Evolutionary conservation across 2,797 vertebrate species (phyloP).

Genomic region (Alfaro cultratus): DNA sequence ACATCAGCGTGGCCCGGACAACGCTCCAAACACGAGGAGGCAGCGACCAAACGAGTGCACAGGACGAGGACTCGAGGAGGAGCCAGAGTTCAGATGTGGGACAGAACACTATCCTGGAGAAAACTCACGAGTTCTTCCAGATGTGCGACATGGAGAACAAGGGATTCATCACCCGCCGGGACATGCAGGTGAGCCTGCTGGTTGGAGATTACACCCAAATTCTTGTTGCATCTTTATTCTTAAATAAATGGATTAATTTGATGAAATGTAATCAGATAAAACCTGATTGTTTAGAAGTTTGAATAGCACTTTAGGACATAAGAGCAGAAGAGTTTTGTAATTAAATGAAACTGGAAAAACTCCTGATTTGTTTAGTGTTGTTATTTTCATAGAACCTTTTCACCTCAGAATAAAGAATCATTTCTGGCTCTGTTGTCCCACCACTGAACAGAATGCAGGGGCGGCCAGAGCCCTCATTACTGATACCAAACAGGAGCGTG

Average conservation of each 20-base stretch:
- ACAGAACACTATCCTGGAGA: conserved; percentile 79
- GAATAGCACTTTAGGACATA: neutral
- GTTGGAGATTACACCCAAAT: neutral
- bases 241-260: neutral
- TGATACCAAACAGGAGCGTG: conserved; percentile 27
- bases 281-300: neutral
- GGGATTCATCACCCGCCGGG: conserved; percentile 87
- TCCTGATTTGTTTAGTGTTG: neutral
- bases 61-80: conserved; percentile 11
- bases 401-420: neutral
- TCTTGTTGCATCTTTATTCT: neutral
- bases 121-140: conserved; percentile 92
- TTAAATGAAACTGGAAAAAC: neutral
- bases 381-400: neutral
- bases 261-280: neutral
- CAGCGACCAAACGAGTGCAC: conserved; percentile 5
- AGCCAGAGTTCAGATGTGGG: conserved; percentile 36
- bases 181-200: conserved; percentile 88
- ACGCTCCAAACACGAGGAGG: conserved; percentile 33
- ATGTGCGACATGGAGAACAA: conserved; percentile 91
- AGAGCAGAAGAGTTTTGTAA: neutral
- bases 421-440: neutral
- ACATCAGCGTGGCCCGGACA: conserved; percentile 27
- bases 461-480: conserved; percentile 19
- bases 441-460: conserved; percentile 5